Percentiles rank a stretch among this genome's conserved stretches.
phyloP scores from a whole-genome alignment of 2,113 vertebrate genomes.

The Nettapus auritus region DNA sequence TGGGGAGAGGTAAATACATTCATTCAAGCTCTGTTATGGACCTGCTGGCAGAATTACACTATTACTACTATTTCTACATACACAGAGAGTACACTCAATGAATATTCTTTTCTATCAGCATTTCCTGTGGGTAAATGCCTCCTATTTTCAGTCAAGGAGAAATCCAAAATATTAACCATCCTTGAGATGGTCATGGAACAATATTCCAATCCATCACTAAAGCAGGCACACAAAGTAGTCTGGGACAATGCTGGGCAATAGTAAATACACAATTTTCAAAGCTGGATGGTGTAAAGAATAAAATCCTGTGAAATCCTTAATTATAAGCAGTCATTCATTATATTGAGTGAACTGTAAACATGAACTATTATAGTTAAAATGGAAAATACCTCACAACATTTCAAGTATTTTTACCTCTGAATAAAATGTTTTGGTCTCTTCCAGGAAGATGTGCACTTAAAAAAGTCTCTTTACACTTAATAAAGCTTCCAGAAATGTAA shows the following conservation, averaged over 20 bases:
- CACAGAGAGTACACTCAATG: neutral
- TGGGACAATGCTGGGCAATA: neutral
- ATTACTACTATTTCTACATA: neutral
- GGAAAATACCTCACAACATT: neutral
- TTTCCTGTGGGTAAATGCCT: conserved; percentile 19
- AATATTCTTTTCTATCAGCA: neutral
- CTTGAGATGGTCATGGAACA: neutral
- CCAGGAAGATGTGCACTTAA: neutral
- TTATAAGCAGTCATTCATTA: neutral
- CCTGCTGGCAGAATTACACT: neutral
- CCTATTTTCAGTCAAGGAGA: neutral
- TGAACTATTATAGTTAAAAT: neutral
- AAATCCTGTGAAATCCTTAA: neutral
- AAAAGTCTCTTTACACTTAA: neutral
- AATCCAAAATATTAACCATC: neutral
- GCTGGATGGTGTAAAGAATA: neutral
- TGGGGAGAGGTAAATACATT: conserved; percentile 12
- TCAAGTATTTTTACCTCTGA: neutral
- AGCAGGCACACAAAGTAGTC: neutral
- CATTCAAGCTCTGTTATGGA: neutral
- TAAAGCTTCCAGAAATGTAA: neutral
- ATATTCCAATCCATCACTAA: neutral
- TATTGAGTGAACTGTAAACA: neutral
- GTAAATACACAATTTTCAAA: conserved; percentile 1
- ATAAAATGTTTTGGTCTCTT: neutral